Evolutionary conservation across 2,113 vertebrate genomes (phyloP), one percentile per base, ranked within the genome.

Genomic region (Pseudorectes ferrugineus): DNA sequence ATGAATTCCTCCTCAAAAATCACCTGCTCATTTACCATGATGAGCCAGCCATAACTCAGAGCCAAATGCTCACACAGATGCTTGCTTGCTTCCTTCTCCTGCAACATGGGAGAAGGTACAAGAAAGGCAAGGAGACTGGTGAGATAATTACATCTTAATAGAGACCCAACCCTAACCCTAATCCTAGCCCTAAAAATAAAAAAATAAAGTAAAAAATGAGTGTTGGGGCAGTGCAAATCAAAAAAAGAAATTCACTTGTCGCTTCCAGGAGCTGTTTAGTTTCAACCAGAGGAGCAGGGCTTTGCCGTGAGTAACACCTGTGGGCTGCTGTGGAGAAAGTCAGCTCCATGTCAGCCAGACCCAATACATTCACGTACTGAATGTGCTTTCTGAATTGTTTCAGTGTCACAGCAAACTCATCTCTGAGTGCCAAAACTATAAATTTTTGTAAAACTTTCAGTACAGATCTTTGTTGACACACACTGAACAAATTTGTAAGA

Each of bases 31-130:
- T 33, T 52, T 31, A 35, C 14, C 0, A 0, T 36, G 43, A 26
- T 45, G 13, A 10, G 5, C 7, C 65, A 73, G 21, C 26, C 21
- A 29, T 43, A 63, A 20, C 35, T 71, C 25, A 49, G 9, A 61
- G 5, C 22, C 1, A 1, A 29, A 49, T 1, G 5, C 6, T 46
- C 43, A 46, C 25, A 29, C 10, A 57, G 31, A 22, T 11, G 0
- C 11, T 73, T 5, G 1, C 38, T 66, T 0, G 0, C 9, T 45
- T 38, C 29, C 7, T 35, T 65, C 28, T 62, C 42, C 38, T n/a
- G 6, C 8, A 4, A 12, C 24, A 17, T 2, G 10, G 33, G 6
- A 80, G 17, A 66, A 80, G 12, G 43, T 6, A 46, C 24, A 46
- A 82, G 24, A 24, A 70, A 74, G 22, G 8, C 0, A 2, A 81